Conservation (phyloP, 2,797 vertebrate genomes). For the Prunella strophiata region DNA sequence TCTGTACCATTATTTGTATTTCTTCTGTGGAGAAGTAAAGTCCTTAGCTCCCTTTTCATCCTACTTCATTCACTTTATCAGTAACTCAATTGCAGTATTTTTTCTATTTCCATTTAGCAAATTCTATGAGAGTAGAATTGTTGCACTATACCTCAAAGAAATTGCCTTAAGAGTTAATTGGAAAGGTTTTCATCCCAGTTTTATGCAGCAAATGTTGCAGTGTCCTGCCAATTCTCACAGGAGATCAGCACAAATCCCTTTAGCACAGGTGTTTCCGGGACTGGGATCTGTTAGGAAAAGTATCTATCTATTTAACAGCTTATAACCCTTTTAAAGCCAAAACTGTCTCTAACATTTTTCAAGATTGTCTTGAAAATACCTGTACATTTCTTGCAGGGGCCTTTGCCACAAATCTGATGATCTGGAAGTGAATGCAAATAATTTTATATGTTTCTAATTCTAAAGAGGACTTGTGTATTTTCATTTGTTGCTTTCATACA, state of each 20-base stretch:
- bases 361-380: background rate
- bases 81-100: background rate
- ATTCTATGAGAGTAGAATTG: background rate
- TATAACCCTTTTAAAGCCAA: background rate
- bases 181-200: background rate
- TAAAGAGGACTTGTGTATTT: background rate
- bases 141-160: background rate
- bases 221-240: background rate
- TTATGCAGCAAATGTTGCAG: background rate
- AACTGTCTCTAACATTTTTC: background rate
- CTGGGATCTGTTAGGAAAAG: background rate
- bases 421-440: background rate
- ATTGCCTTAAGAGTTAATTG: background rate
- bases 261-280: background rate
- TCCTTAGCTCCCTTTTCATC: background rate
- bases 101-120: background rate
- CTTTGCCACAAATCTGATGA: background rate
- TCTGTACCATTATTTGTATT: background rate
- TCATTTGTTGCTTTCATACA: background rate
- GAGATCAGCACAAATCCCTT: background rate
- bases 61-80: background rate
- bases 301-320: background rate
- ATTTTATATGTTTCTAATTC: background rate
- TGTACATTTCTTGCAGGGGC: background rate
- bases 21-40: background rate